Evolutionary conservation across 2,113 vertebrate genomes (phyloP).

Genomic region (Plecturocebus donacophilus): DNA sequence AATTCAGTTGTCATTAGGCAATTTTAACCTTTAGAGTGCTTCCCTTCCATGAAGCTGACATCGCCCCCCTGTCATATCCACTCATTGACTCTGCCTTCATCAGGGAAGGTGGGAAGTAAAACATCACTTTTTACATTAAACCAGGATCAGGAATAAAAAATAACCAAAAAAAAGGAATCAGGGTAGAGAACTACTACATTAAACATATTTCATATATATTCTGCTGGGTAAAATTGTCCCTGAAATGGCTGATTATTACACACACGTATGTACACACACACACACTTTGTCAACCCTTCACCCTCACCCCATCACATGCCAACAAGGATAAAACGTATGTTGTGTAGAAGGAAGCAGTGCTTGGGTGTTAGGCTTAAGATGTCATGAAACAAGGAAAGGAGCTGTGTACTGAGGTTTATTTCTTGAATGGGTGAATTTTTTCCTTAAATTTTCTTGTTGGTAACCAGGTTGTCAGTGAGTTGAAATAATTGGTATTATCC

Average conservation of each 20-base stretch:
- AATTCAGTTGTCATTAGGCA: not conserved
- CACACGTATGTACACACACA: not conserved
- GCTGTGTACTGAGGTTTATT: not conserved
- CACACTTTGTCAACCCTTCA: not conserved
- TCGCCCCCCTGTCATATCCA: not conserved
- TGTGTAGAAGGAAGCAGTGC: constrained; percentile 25
- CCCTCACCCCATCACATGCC: not conserved
- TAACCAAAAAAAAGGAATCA: constrained; percentile 65
- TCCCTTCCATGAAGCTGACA: not conserved
- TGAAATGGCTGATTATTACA: constrained; percentile 29
- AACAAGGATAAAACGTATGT: not conserved
- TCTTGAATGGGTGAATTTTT: constrained; percentile 39
- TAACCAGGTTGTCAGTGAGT: constrained; percentile 27
- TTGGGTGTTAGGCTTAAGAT: constrained; percentile 1
- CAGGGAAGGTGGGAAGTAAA: not conserved
- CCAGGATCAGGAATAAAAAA: constrained; percentile 48
- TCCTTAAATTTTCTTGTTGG: not conserved
- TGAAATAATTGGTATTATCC: constrained; percentile 50
- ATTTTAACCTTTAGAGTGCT: not conserved
- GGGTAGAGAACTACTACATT: constrained; percentile 52
- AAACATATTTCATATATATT: constrained; percentile 19
- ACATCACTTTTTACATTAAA: constrained; percentile 47
- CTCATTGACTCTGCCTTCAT: not conserved
- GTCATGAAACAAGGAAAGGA: not conserved
- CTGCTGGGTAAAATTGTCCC: constrained; percentile 45